These are phyloP conservation scores for Cheilosia vulpina DNA, from an alignment of 2,888 invertebrate genomes.

Conservation along the genomic window DNA sequence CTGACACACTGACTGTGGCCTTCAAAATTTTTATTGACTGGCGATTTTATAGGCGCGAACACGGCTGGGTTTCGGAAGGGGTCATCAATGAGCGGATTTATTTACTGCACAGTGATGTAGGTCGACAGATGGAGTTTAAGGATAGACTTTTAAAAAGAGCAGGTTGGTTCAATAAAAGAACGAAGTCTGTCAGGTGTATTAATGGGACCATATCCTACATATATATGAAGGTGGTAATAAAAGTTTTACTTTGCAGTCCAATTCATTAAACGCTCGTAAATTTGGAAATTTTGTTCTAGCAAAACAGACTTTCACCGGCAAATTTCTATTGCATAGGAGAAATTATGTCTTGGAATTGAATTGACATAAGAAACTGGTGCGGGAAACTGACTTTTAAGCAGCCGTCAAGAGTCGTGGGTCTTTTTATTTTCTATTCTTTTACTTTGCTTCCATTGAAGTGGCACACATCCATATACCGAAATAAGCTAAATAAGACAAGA, in stretches of 20 bases:
- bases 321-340: too few relatives aligned
- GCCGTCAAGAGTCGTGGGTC: too few relatives aligned
- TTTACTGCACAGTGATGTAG: slow-evolving; percentile 66
- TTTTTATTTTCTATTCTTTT: too few relatives aligned
- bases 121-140: slow-evolving; percentile 43
- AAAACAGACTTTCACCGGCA: neutral
- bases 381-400: too few relatives aligned
- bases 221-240: neutral
- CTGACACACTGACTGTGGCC: slow-evolving; percentile 74
- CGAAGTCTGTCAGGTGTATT: neutral
- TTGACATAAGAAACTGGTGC: too few relatives aligned
- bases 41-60: slow-evolving; percentile 46
- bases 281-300: neutral
- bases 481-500: too few relatives aligned
- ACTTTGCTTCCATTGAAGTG: too few relatives aligned
- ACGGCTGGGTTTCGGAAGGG: slow-evolving; percentile 28
- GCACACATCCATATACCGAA: too few relatives aligned
- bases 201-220: slow-evolving; percentile 20
- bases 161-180: slow-evolving; percentile 21
- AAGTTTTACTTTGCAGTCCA: neutral
- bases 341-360: too few relatives aligned
- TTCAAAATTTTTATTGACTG: slow-evolving; percentile 52
- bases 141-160: neutral
- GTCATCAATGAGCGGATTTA: slow-evolving; percentile 44
- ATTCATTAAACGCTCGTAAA: neutral